Base-by-base conservation (phyloP, 2,888 invertebrate species). In the Nebria brevicollis region DNA sequence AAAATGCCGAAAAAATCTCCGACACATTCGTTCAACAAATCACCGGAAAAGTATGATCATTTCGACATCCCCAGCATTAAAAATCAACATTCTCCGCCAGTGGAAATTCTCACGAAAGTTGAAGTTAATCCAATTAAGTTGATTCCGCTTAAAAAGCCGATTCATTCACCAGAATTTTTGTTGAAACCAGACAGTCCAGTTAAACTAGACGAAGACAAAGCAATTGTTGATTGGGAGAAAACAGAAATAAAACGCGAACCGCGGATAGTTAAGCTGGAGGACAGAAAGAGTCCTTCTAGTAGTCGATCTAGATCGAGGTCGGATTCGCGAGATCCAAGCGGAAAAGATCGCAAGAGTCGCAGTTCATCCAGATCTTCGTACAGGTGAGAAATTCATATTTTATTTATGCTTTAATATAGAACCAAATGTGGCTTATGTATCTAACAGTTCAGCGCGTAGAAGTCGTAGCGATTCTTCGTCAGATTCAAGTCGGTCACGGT, bases 281-380 rank as follows among this genome's bases (percentile, higher is more conserved):
- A 77, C 13, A 13, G 77, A 74, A 68, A 79, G 11, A 70, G 81
- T 34, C 65, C 77, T 25, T 81, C 82, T 26, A 83, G 83, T 41
- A 82, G 81, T 25, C 42, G 77, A 79, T 84, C 85, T 83, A 78
- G 84, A 70, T 84, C 84, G 5, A 34, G 80, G 43, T 84, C 84
- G 11, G 77, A 78, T 66, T 83, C 84, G 26, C 76, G 82, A 66
- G 83, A 82, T 10, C 81, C 83, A 83, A 70, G 66, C 68, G 20
- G 83, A 75, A 82, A 86, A 83, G 85, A 85, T 65, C 84, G 85
- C 15, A 86, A 85, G 74, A 86, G 89, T 13, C 86, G 88, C 77
- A 91, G 91, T 84, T 91, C 90, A 20, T 92, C 92, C 43, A 86
- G 90, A 84, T 91, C 91, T n/a, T 89, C 89, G 83, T 86, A 84